These are phyloP conservation scores for Drosophila kohkoa DNA, from an alignment of 1,140 invertebrate genomes.

Conservation along the genomic window DNA sequence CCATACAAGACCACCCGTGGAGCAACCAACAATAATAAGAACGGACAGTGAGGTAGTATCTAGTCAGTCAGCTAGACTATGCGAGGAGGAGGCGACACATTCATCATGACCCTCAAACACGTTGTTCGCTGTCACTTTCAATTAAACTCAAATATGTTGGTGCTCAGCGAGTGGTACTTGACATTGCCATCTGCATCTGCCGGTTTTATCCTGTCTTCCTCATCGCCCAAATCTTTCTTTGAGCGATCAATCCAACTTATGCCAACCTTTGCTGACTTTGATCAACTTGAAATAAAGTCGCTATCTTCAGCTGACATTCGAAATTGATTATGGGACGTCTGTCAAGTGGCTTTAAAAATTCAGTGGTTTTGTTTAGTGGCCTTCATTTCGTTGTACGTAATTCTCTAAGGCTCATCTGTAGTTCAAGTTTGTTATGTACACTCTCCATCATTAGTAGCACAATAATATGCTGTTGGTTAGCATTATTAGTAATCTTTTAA, in stretches of 20 bases:
- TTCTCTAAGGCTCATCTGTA: background rate
- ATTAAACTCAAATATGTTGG: constrained; percentile 74
- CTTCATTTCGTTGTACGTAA: background rate
- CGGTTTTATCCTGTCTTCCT: background rate
- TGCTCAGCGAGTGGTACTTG: constrained; percentile 66
- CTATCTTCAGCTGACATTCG: constrained; percentile 33
- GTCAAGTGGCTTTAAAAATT: background rate
- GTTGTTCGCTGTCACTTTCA: constrained; percentile 73
- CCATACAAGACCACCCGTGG: constrained; percentile 43
- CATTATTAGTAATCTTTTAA: too few species aligned
- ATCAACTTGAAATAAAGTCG: constrained; percentile 47
- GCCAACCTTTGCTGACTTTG: constrained; percentile 58
- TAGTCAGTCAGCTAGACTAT: constrained; percentile 1
- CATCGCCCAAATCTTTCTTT: background rate
- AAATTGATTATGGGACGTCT: constrained; percentile 47
- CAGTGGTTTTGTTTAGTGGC: constrained; percentile 9
- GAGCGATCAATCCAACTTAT: constrained; percentile 79
- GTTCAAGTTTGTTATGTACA: background rate
- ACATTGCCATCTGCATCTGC: constrained; percentile 34
- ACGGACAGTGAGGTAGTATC: constrained; percentile 8
- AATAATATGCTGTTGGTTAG: too few species aligned
- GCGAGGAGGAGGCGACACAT: constrained; percentile 50
- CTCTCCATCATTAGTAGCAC: too few species aligned
- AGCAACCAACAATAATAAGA: constrained; percentile 7
- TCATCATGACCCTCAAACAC: constrained; percentile 55